Percentiles rank a stretch among this genome's conserved stretches.
Conservation (phyloP, 2,888 invertebrate species). For the Neria commutata region DNA sequence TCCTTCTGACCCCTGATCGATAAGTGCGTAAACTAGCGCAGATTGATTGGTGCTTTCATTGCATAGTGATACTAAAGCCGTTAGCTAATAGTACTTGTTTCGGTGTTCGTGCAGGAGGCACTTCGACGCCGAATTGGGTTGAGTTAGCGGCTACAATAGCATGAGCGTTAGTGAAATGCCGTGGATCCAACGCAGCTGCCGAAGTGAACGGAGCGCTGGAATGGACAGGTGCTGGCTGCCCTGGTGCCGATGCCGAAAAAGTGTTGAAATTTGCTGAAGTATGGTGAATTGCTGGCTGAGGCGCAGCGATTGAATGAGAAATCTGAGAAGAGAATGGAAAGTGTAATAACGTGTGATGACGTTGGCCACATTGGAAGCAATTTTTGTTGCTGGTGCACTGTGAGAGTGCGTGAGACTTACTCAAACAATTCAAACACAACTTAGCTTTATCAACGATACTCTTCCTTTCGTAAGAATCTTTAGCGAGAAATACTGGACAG, state of each 20-base stretch:
- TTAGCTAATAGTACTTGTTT: conserved; percentile 8
- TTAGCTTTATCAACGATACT: conserved; percentile 5
- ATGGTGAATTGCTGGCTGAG: too few relatives aligned
- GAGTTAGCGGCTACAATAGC: not conserved
- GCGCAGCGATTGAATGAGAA: too few relatives aligned
- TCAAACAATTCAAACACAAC: conserved; percentile 6
- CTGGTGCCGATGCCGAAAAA: not conserved
- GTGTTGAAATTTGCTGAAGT: too few relatives aligned
- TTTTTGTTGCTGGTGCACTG: not conserved
- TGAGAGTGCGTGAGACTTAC: conserved; percentile 1
- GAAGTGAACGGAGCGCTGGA: too few relatives aligned
- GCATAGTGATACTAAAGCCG: not conserved
- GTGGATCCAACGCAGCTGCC: too few relatives aligned
- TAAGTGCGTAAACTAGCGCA: too few relatives aligned
- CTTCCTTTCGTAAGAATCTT: conserved; percentile 4
- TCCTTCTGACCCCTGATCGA: conserved; percentile 17
- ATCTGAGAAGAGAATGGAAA: too few relatives aligned
- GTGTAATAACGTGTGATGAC: too few relatives aligned
- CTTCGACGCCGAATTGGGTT: too few relatives aligned
- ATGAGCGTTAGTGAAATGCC: too few relatives aligned
- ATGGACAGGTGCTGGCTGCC: not conserved
- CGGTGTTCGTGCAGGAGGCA: not conserved
- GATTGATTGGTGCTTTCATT: conserved; percentile 7
- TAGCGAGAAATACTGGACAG: conserved; percentile 5
- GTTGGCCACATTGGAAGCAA: not conserved